Conservation (phyloP, 2,113 vertebrate species). For the Rhinolophus sinicus region DNA sequence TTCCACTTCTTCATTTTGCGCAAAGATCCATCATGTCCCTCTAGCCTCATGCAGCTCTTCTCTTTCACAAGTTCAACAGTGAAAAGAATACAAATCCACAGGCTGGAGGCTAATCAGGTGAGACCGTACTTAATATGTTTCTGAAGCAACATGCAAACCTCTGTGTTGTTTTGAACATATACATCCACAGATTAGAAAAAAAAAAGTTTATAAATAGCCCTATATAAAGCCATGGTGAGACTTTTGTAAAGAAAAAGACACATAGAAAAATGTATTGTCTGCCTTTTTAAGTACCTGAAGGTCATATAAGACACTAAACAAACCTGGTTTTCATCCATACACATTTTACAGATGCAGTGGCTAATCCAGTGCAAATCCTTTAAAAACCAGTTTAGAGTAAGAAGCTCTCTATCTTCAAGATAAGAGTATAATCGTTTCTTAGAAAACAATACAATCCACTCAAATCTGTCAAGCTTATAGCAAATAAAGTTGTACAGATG, state of each 20-base stretch:
- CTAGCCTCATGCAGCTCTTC: neutral
- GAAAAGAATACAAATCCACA: neutral
- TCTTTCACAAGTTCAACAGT: neutral
- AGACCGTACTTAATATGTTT: neutral
- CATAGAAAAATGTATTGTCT: neutral
- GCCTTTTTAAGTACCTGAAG: neutral
- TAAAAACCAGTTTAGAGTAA: neutral
- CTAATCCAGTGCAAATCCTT: neutral
- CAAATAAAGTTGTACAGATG: neutral
- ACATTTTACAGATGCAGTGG: neutral
- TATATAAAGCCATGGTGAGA: neutral
- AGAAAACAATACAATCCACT: constrained; percentile 4
- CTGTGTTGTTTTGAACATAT: neutral
- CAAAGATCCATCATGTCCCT: neutral
- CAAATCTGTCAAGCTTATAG: constrained; percentile 5
- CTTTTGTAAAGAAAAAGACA: neutral
- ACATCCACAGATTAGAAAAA: neutral
- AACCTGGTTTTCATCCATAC: neutral
- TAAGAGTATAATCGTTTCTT: constrained; percentile 30
- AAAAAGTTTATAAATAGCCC: neutral
- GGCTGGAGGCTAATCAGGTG: neutral
- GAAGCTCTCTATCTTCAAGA: neutral
- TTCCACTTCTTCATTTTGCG: neutral
- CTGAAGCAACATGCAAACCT: neutral
- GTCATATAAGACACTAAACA: neutral